phyloP scores from a whole-genome alignment of 2,797 vertebrate genomes.

The Nannoperca australis region DNA sequence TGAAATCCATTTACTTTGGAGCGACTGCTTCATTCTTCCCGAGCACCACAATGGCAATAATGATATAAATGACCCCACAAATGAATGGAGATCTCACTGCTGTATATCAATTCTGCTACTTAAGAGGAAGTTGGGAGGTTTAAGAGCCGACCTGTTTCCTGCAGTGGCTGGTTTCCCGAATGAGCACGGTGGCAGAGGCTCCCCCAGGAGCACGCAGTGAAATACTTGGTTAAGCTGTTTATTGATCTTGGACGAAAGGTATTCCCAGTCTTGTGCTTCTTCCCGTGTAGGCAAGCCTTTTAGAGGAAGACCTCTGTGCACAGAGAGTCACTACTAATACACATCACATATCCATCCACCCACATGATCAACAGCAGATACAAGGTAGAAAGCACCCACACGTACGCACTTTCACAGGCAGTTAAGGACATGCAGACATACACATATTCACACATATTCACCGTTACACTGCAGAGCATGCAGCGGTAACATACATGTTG shows the following conservation, averaged over 20 bases:
- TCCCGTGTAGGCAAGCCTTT: conserved; percentile 57
- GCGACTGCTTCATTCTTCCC: conserved; percentile 29
- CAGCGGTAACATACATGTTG: background rate
- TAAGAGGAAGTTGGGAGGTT: conserved; percentile 45
- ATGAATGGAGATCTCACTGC: conserved; percentile 57
- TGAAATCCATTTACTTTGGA: conserved; percentile 64
- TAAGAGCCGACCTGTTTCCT: conserved; percentile 26
- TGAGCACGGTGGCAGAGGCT: conserved; percentile 18
- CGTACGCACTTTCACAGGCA: conserved; percentile 15
- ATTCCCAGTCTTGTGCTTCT: conserved; percentile 64
- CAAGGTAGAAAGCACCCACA: conserved; percentile 31
- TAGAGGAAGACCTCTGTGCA: conserved; percentile 58
- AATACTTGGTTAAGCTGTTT: conserved; percentile 79
- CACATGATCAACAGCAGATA: conserved; percentile 31
- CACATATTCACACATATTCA: background rate
- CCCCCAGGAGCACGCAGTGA: conserved; percentile 55
- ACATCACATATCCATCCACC: conserved; percentile 68
- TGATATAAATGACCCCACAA: conserved; percentile 67
- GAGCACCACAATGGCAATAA: conserved; percentile 57
- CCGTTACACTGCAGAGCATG: background rate
- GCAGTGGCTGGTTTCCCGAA: conserved; percentile 14
- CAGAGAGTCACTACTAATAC: conserved; percentile 63
- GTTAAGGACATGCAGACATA: conserved; percentile 7
- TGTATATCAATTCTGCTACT: conserved; percentile 63
- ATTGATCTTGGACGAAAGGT: conserved; percentile 75